phyloP scores from a whole-genome alignment of 2,888 invertebrate genomes.

The Andrena dorsata region DNA sequence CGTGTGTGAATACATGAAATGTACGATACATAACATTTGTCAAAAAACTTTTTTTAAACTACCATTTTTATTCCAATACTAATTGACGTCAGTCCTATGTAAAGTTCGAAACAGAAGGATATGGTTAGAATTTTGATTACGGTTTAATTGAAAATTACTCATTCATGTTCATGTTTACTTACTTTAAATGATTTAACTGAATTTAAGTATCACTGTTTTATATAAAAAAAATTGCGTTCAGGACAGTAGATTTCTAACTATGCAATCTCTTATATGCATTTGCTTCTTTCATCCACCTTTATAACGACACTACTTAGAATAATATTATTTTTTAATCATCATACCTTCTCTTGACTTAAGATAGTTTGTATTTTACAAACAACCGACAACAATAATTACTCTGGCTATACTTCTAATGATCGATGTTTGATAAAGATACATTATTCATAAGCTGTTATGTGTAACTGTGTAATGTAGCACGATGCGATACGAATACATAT shows the following conservation, averaged over 20 bases:
- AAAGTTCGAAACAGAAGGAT: not conserved
- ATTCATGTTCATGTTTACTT: not conserved
- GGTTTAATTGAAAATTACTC: not conserved
- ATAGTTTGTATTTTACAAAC: slow-evolving; percentile 66
- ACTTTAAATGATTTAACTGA: not conserved
- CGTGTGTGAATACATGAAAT: not conserved
- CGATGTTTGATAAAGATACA: slow-evolving; percentile 54
- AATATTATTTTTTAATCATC: slow-evolving; percentile 11
- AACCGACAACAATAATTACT: slow-evolving; percentile 72
- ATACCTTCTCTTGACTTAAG: slow-evolving; percentile 4
- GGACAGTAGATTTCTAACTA: slow-evolving; percentile 1
- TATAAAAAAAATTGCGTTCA: slow-evolving; percentile 8
- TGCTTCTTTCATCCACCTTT: not conserved
- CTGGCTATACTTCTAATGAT: slow-evolving; percentile 38
- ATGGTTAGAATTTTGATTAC: not conserved
- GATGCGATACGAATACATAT: slow-evolving; percentile 23
- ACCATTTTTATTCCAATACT: not conserved
- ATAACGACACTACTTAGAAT: not conserved
- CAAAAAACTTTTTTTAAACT: not conserved
- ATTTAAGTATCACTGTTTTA: not conserved
- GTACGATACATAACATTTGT: not conserved
- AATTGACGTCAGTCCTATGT: not conserved
- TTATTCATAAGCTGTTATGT: slow-evolving; percentile 46
- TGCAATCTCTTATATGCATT: not conserved
- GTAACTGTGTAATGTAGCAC: slow-evolving; percentile 7